Evolutionary conservation across 1,140 invertebrate species (phyloP), one percentile per base, ranked within the genome.

Genomic region (Anadara kagoshimensis): DNA sequence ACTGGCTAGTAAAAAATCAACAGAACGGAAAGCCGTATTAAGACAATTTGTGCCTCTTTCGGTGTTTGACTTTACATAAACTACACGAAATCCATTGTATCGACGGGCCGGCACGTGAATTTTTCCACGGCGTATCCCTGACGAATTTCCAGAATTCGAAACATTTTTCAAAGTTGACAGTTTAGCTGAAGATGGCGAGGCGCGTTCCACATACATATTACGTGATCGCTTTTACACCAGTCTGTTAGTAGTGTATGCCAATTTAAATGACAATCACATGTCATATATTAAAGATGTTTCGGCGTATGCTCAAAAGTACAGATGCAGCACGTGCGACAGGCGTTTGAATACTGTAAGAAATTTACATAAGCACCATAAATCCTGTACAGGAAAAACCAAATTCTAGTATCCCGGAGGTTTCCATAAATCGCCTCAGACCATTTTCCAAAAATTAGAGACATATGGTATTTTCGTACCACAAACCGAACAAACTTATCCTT

Each of bases 391-490:
- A 3, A 57, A 53, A 66, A 73, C 63, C 14, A 59, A 67, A 51
- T 49, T 22, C 8, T 4, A 51, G 8, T 62, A 24, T 26, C 64
- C 56, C 16, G 71, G 64, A 1, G 71, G 71, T 41, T 73, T 61
- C 20, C 26, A 73, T 29, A 29, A n/a, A n/a, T 10, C 26, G 0
- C 43, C 16, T 18, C 0, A 43, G 24, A 41, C 41, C 26, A 14
- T 72, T 5, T 72, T 72, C 45, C 53, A 64, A 18, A 56, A 72
- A n/a, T 62, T 73, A 24, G 71, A 73, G 20, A 44, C 59, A 45
- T 29, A 59, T 41, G 71, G 57, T 24, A 67, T 73, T 16, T 1
- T 26, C 45, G 36, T 73, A 11, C 20, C 43, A 51, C 2, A 36
- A 36, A 36, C 29, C 29, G 20, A 51, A 16, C 64, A 57, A 16